These are phyloP conservation scores for Alviniconcha strummeri DNA, from an alignment of 2,888 invertebrate genomes.

Conservation along the genomic window DNA sequence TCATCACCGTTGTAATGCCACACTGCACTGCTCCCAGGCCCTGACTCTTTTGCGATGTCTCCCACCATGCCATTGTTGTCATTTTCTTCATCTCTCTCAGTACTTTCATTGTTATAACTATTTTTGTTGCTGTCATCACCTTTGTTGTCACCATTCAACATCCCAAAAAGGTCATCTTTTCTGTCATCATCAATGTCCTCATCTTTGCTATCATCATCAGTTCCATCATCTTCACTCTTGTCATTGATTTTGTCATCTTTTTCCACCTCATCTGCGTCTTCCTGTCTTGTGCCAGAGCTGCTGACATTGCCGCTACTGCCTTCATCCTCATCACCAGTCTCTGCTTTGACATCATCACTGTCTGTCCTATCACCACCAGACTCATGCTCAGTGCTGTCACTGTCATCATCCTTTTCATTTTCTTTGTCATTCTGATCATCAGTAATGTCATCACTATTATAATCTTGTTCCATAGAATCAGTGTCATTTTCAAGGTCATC, in stretches of 20 bases:
- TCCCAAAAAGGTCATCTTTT: background rate
- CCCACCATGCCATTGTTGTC: background rate
- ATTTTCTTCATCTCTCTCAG: background rate
- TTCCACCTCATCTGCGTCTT: background rate
- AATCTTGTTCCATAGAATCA: background rate
- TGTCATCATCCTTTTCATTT: too few relatives aligned
- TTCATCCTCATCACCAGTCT: too few relatives aligned
- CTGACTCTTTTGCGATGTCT: too few relatives aligned
- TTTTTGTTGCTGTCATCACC: background rate
- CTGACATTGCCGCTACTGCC: too few relatives aligned
- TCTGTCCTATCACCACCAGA: too few relatives aligned
- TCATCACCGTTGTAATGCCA: background rate
- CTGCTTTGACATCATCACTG: too few relatives aligned
- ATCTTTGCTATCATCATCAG: background rate
- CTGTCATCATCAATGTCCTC: background rate
- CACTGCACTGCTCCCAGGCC: background rate
- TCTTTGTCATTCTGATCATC: too few relatives aligned
- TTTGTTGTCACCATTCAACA: background rate
- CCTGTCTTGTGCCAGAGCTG: too few relatives aligned
- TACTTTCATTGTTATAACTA: background rate
- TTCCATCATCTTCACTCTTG: background rate
- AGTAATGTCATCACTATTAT: too few relatives aligned
- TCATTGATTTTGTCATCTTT: background rate
- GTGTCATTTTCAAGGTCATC: slow-evolving; percentile 6
- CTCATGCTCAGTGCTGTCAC: too few relatives aligned